These are phyloP conservation scores for Regulus satrapa DNA, from an alignment of 2,113 vertebrate genomes.

Conservation along the genomic window DNA sequence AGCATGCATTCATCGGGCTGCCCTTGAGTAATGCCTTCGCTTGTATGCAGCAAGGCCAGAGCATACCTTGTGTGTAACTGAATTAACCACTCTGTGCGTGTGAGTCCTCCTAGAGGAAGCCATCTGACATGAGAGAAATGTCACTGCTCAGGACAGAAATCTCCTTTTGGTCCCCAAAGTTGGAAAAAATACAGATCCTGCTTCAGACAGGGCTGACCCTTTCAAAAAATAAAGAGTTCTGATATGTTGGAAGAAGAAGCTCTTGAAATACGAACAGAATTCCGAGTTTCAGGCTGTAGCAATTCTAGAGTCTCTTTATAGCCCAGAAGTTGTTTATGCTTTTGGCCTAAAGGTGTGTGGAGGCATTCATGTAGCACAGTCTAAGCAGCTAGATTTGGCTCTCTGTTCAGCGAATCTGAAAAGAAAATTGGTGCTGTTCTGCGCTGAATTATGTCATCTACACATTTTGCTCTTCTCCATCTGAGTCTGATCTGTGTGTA, in stretches of 20 bases:
- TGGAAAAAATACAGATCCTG: not conserved
- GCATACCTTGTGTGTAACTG: not conserved
- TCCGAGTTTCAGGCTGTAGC: not conserved
- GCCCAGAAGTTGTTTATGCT: not conserved
- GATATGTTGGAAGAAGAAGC: not conserved
- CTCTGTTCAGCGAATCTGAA: not conserved
- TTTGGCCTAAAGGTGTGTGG: not conserved
- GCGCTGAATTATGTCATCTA: not conserved
- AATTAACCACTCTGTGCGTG: not conserved
- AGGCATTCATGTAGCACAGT: fast-evolving
- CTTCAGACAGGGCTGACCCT: not conserved
- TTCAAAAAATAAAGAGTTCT: not conserved
- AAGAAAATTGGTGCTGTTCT: not conserved
- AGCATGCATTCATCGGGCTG: not conserved
- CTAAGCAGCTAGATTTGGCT: not conserved
- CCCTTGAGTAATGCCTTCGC: not conserved
- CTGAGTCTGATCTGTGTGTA: not conserved
- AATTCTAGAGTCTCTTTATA: not conserved
- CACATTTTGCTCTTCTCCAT: not conserved
- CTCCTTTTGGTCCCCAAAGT: not conserved
- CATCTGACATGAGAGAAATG: not conserved
- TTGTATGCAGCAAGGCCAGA: not conserved
- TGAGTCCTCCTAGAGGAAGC: not conserved
- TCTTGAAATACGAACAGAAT: not conserved
- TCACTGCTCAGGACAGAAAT: not conserved